Evolutionary conservation across 2,113 vertebrate genomes (phyloP).

Genomic region (Ivindomyrus marchei): DNA sequence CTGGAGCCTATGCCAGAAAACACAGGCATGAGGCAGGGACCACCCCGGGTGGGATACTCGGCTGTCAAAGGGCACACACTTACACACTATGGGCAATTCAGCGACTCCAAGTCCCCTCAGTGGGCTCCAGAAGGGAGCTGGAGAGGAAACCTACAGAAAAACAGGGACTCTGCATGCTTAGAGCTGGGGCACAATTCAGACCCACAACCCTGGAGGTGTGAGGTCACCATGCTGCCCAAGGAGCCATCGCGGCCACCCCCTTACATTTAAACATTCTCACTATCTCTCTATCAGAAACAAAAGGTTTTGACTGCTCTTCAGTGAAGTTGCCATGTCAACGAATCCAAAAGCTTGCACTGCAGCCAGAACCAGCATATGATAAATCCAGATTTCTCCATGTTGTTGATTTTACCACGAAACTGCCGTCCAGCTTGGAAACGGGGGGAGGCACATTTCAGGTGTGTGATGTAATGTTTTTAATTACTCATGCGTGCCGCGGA

Average conservation of each 20-base stretch:
- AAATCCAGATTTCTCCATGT: neutral
- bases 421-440: neutral
- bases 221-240: neutral
- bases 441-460: neutral
- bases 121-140: neutral
- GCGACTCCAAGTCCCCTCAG: neutral
- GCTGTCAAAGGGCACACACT: neutral
- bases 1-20: neutral
- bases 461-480: slow-evolving; percentile 5
- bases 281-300: neutral
- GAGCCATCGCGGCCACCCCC: neutral
- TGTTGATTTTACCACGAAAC: neutral
- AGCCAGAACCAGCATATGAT: neutral
- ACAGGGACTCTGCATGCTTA: neutral
- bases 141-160: neutral
- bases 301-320: neutral
- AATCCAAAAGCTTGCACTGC: neutral
- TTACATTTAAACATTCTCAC: neutral
- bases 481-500: neutral
- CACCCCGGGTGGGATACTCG: neutral
- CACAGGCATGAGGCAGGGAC: neutral
- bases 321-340: neutral
- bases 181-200: neutral
- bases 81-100: neutral
- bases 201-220: neutral